These are phyloP conservation scores for Sebastes kiyomatsui DNA, from an alignment of 2,797 vertebrate genomes.

Conservation along the genomic window DNA sequence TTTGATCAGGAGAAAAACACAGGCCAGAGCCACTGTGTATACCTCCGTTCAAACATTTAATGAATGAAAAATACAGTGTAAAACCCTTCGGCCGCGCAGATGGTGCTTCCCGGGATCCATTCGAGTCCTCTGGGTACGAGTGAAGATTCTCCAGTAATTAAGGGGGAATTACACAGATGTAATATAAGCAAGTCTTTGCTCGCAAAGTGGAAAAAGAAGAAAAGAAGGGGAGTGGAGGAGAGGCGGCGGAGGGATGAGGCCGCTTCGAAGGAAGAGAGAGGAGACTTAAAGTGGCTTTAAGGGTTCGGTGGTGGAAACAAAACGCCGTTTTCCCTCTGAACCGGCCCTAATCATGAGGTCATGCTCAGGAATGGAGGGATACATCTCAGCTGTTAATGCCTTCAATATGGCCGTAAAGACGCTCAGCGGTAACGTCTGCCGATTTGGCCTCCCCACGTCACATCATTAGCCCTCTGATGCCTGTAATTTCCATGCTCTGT, in stretches of 20 bases:
- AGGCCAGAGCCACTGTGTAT: conserved; percentile 42
- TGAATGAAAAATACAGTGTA: conserved; percentile 54
- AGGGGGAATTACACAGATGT: conserved; percentile 67
- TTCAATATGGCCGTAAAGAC: conserved; percentile 75
- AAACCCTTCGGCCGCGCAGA: conserved; percentile 43
- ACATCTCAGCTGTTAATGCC: conserved; percentile 77
- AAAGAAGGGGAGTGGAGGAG: conserved; percentile 49
- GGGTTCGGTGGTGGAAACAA: conserved; percentile 70
- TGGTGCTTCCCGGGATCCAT: conserved; percentile 46
- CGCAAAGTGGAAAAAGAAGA: conserved; percentile 58
- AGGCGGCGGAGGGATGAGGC: conserved; percentile 38
- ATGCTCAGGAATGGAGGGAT: conserved; percentile 74
- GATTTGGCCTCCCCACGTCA: conserved; percentile 54
- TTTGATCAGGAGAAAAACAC: conserved; percentile 38
- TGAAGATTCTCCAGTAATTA: conserved; percentile 72
- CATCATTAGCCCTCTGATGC: conserved; percentile 69
- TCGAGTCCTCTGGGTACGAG: conserved; percentile 62
- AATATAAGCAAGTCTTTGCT: conserved; percentile 72
- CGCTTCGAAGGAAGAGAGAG: conserved; percentile 25
- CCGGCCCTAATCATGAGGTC: conserved; percentile 78
- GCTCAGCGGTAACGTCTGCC: conserved; percentile 47
- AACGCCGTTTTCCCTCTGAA: conserved; percentile 52
- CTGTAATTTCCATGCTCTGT: conserved; percentile 66
- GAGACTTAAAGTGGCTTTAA: conserved; percentile 60
- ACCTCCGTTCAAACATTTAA: conserved; percentile 33